phyloP scores from a whole-genome alignment of 2,888 invertebrate genomes.

The Philereme vetulata region DNA sequence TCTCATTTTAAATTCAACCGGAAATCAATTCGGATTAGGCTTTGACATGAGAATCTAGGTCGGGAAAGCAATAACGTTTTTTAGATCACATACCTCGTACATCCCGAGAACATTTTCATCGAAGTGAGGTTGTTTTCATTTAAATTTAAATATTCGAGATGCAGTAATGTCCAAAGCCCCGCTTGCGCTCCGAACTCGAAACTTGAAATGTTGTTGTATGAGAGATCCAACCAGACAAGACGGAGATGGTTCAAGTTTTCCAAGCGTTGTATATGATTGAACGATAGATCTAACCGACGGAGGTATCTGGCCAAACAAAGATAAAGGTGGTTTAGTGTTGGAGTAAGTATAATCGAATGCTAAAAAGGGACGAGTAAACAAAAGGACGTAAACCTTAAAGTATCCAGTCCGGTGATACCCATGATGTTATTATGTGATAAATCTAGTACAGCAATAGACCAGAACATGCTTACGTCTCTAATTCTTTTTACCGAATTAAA shows the following conservation, averaged over 20 bases:
- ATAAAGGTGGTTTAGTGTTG: conserved; percentile 26
- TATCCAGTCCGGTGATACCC: conserved; percentile 79
- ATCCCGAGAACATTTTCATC: conserved; percentile 78
- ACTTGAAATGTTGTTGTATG: conserved; percentile 79
- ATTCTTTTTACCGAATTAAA: conserved; percentile 82
- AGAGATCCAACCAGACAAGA: conserved; percentile 81
- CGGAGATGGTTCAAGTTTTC: conserved; percentile 82
- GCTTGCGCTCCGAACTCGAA: conserved; percentile 64
- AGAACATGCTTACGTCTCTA: conserved; percentile 81
- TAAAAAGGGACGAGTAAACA: conserved; percentile 14
- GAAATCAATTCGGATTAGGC: conserved; percentile 39
- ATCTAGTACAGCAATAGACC: conserved; percentile 85
- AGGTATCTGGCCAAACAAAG: conserved; percentile 71
- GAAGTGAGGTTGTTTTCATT: conserved; percentile 81
- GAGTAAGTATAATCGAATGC: conserved; percentile 8
- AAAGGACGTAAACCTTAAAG: conserved; percentile 66
- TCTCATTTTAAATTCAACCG: conserved; percentile 36
- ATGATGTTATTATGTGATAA: conserved; percentile 85
- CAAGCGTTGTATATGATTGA: conserved; percentile 82
- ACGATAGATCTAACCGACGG: conserved; percentile 82
- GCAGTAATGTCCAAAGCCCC: conserved; percentile 79
- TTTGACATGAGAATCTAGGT: conserved; percentile 32
- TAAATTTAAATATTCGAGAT: conserved; percentile 80
- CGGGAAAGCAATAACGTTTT: conserved; percentile 22
- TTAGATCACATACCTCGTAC: conserved; percentile 57